Percentiles rank a stretch among this genome's conserved stretches.
These are phyloP conservation scores for Octodonta nipae DNA, from an alignment of 2,888 invertebrate species.

Conservation along the genomic window DNA sequence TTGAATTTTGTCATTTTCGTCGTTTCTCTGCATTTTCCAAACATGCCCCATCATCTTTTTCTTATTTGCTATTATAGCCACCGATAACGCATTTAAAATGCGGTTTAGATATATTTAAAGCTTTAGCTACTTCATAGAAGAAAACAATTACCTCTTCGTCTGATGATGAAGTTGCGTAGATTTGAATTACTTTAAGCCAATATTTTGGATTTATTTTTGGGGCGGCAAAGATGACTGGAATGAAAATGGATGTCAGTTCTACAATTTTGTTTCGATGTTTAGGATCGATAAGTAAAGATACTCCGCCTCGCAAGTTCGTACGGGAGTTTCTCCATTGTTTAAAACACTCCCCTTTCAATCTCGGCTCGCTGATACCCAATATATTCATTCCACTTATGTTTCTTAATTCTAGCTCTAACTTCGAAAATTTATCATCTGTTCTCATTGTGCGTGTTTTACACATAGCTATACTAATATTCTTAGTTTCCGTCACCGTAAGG, in stretches of 20 bases:
- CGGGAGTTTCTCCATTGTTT: background rate
- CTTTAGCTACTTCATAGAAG: too few species aligned
- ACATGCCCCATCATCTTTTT: too few species aligned
- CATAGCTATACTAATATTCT: too few species aligned
- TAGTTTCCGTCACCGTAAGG: too few species aligned
- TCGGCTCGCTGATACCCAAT: slow-evolving; percentile 1
- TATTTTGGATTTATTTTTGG: background rate
- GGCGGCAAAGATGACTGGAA: background rate
- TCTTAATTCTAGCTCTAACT: slow-evolving; percentile 1
- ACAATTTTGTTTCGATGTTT: background rate
- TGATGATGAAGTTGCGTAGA: background rate
- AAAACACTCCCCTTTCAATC: slow-evolving; percentile 1
- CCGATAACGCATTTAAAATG: too few species aligned
- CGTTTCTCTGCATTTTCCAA: too few species aligned
- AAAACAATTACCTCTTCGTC: background rate
- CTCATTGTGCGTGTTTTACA: background rate
- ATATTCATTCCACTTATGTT: too few species aligned
- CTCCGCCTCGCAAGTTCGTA: background rate
- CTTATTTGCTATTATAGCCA: too few species aligned
- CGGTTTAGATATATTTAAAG: too few species aligned
- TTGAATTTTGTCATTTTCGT: too few species aligned
- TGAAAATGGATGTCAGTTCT: background rate
- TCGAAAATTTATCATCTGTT: background rate
- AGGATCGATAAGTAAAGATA: background rate
- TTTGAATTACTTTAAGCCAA: background rate